A percentile compares a stretch with the other conserved stretches of the same genome.
These are phyloP conservation scores for Aleiodes sp. DNA, from an alignment of 1,140 invertebrate genomes.

Conservation along the genomic window DNA sequence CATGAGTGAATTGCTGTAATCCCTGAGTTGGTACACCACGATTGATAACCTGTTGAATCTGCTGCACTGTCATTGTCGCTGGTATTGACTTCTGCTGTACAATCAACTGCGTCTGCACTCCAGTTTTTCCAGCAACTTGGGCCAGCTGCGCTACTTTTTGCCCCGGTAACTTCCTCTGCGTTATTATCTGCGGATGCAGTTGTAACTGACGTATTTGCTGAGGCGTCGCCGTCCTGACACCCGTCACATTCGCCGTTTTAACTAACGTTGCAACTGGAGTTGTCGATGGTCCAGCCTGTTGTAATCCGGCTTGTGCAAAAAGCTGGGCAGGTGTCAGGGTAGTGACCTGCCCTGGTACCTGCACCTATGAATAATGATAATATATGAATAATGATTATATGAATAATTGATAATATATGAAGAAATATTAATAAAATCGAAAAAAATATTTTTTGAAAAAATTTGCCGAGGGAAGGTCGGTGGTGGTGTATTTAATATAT, in stretches of 20 bases:
- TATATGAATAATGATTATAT: too few species aligned
- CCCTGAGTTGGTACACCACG: constrained; percentile 60
- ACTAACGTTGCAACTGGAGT: constrained; percentile 68
- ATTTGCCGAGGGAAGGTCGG: too few species aligned
- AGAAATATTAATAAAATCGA: too few species aligned
- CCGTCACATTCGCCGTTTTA: constrained; percentile 67
- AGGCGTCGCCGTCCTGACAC: constrained; percentile 68
- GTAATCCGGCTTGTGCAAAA: constrained; percentile 68
- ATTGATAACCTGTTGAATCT: constrained; percentile 71
- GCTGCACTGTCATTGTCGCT: constrained; percentile 77
- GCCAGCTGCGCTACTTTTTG: constrained; percentile 72
- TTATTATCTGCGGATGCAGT: constrained; percentile 74
- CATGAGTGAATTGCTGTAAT: constrained; percentile 67
- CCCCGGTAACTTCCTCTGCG: constrained; percentile 70
- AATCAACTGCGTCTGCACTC: constrained; percentile 70
- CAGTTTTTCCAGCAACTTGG: constrained; percentile 66
- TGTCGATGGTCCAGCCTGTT: constrained; percentile 54
- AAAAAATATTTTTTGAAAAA: too few species aligned
- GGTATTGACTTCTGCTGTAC: constrained; percentile 74
- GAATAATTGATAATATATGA: too few species aligned
- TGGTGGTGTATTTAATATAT: too few species aligned
- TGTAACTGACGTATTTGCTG: constrained; percentile 76
- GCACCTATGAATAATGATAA: too few species aligned
- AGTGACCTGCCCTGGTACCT: constrained; percentile 57
- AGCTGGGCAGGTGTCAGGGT: constrained; percentile 67